Percentiles rank a stretch among this genome's conserved stretches.
phyloP scores from a whole-genome alignment of 92 coral and sea anemone species.

The Muricea muricata region DNA sequence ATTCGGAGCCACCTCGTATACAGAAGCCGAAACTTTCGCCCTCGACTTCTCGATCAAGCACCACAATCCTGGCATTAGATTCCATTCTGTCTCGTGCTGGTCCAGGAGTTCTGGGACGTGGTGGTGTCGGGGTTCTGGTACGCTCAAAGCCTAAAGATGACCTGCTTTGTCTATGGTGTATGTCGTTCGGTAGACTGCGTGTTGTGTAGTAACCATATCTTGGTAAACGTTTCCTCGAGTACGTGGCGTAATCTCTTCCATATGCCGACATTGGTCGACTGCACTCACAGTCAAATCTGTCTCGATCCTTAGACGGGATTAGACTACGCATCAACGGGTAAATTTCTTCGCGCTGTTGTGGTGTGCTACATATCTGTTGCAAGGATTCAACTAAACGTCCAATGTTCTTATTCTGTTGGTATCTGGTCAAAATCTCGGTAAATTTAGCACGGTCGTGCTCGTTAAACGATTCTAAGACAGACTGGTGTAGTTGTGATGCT shows the following conservation, averaged over 20 bases:
- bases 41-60: slow-evolving; percentile 19
- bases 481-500: slow-evolving; percentile 18
- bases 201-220: slow-evolving; percentile 44
- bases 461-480: slow-evolving; percentile 68
- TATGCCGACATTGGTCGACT: slow-evolving; percentile 41
- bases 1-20: slow-evolving; percentile 97
- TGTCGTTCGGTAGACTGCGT: slow-evolving; percentile 45
- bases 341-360: slow-evolving; percentile 81
- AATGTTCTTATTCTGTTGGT: slow-evolving; percentile 79
- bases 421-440: slow-evolving; percentile 81
- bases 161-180: slow-evolving; percentile 79
- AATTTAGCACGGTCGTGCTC: slow-evolving; percentile 79
- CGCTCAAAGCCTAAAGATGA: slow-evolving; percentile 57
- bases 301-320: slow-evolving; percentile 75
- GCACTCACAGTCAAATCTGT: slow-evolving; percentile 77
- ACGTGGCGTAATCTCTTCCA: slow-evolving; percentile 50
- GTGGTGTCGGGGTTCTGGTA: slow-evolving; percentile 1
- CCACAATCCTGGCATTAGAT: slow-evolving; percentile 7
- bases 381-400: slow-evolving; percentile 72
- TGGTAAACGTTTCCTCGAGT: slow-evolving; percentile 63
- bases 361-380: slow-evolving; percentile 73
- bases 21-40: slow-evolving; percentile 85
- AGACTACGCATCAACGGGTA: slow-evolving; percentile 81
- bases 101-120: background rate
- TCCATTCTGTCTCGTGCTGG: background rate